A percentile compares a stretch with the other conserved stretches of the same genome.
phyloP scores from a whole-genome alignment of 2,888 invertebrate genomes.

The Pachymerium ferrugineum region DNA sequence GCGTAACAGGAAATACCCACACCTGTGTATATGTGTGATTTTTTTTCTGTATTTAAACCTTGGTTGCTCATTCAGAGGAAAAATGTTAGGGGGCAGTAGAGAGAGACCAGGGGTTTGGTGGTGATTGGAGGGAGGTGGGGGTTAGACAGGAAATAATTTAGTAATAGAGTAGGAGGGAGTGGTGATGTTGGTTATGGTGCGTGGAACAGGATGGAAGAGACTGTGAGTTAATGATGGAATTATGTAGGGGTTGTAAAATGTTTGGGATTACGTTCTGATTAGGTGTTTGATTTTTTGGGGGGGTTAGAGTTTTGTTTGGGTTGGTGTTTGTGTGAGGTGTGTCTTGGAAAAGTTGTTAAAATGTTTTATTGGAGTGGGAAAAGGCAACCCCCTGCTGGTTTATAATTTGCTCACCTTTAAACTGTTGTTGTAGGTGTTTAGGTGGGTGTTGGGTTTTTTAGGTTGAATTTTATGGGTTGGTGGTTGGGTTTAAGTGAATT shows the following conservation, averaged over 20 bases:
- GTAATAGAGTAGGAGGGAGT: not conserved
- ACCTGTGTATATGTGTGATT: not conserved
- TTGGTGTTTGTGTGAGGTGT: not conserved
- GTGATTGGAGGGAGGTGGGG: not conserved
- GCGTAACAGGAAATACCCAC: not conserved
- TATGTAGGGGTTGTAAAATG: not conserved
- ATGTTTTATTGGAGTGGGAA: too few relatives aligned
- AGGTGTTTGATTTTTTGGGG: not conserved
- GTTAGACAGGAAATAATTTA: not conserved
- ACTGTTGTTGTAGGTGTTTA: too few relatives aligned
- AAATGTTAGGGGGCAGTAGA: not conserved
- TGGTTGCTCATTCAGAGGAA: not conserved
- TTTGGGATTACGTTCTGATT: not conserved
- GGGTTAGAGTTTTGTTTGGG: not conserved
- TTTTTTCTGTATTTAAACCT: not conserved
- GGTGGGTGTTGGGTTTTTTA: too few relatives aligned
- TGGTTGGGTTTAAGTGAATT: too few relatives aligned
- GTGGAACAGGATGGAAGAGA: not conserved
- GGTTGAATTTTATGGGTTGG: too few relatives aligned
- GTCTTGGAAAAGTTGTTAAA: too few relatives aligned
- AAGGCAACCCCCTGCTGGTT: too few relatives aligned
- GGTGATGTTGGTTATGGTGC: not conserved
- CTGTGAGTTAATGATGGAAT: not conserved
- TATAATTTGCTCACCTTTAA: too few relatives aligned
- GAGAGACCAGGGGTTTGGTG: not conserved